A percentile compares a stretch with the other conserved stretches of the same genome.
phyloP scores from a whole-genome alignment of 2,113 vertebrate genomes.

The Anoplopoma fimbria region DNA sequence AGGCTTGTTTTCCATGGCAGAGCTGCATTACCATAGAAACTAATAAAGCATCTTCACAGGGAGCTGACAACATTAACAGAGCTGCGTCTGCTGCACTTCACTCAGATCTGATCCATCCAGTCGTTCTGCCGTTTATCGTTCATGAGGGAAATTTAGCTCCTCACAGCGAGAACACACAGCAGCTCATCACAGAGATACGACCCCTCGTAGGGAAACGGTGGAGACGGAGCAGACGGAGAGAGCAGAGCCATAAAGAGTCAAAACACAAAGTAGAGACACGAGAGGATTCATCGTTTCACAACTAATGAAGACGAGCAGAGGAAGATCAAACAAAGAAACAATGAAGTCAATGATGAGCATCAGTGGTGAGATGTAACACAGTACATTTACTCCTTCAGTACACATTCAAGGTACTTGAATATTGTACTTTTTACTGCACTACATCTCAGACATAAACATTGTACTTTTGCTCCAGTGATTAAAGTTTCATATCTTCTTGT shows the following conservation, averaged over 20 bases:
- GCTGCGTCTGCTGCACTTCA: not conserved
- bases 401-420: too few relatives aligned
- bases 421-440: too few relatives aligned
- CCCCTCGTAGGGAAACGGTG: not conserved
- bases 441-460: too few relatives aligned
- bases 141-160: conserved; percentile 62
- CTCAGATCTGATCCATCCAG: conserved; percentile 11
- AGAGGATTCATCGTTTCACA: conserved; percentile 10
- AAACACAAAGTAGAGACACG: not conserved
- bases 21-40: conserved; percentile 46
- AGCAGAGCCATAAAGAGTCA: too few relatives aligned
- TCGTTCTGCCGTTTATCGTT: conserved; percentile 36
- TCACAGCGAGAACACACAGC: not conserved
- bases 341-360: too few relatives aligned
- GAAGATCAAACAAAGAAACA: too few relatives aligned
- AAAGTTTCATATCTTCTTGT: too few relatives aligned
- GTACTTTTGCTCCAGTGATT: too few relatives aligned
- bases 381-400: too few relatives aligned
- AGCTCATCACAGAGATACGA: not conserved
- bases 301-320: not conserved
- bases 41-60: conserved; percentile 56
- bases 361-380: too few relatives aligned
- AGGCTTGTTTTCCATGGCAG: not conserved
- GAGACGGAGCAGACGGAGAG: too few relatives aligned
- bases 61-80: conserved; percentile 36